Conservation (phyloP, 2,797 vertebrate species). For the Ctenosaura bakeri region DNA sequence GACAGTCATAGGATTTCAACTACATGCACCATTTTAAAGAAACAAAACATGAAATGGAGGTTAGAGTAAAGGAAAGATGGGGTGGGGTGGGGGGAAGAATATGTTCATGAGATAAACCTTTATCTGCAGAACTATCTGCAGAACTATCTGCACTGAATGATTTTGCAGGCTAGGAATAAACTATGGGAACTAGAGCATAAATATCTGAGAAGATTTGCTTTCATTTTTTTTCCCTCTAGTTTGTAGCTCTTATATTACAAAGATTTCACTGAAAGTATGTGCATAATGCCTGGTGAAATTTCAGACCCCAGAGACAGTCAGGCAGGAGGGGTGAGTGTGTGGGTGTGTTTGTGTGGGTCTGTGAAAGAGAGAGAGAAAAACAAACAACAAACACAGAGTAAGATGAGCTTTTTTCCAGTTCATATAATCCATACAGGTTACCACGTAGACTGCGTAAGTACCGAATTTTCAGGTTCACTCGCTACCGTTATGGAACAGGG, state of each 20-base stretch:
- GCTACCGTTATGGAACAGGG: too few species aligned
- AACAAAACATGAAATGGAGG: too few species aligned
- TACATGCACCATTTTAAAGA: background rate
- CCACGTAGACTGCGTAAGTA: too few species aligned
- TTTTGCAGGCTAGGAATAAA: background rate
- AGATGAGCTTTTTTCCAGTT: background rate
- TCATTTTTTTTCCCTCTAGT: too few species aligned
- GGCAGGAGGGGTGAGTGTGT: too few species aligned
- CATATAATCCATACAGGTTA: background rate
- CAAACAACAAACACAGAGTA: background rate
- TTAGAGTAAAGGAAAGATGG: background rate
- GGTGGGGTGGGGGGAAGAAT: too few species aligned
- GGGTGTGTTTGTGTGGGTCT: too few species aligned
- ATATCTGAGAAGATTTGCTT: background rate
- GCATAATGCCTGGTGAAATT: background rate
- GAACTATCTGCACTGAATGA: too few species aligned
- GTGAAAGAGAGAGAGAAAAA: background rate
- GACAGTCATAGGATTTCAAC: background rate
- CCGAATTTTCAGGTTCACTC: background rate
- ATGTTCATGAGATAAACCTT: background rate
- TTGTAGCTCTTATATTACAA: background rate
- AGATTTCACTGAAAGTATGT: background rate
- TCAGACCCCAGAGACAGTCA: background rate
- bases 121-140: background rate
- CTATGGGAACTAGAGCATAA: background rate